phyloP scores from a whole-genome alignment of 2,113 vertebrate genomes.

The Caracal caracal region DNA sequence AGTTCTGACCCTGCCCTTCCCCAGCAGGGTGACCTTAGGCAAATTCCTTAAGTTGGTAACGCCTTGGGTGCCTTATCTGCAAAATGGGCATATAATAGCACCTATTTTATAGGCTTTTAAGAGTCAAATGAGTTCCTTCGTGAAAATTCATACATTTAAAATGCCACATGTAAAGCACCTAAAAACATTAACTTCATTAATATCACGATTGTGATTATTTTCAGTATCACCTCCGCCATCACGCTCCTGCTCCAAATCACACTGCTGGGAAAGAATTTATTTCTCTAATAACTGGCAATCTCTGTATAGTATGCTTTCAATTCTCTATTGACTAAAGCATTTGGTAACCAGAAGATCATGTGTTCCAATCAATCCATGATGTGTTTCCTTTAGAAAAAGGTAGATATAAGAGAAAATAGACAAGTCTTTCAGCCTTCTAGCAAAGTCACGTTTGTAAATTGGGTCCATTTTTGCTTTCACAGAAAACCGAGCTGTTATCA shows the following conservation, averaged over 20 bases:
- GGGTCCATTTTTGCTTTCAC: slow-evolving; percentile 26
- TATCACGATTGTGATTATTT: background rate
- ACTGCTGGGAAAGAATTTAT: background rate
- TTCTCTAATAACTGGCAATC: background rate
- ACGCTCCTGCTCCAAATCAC: background rate
- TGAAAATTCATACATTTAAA: background rate
- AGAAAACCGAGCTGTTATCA: slow-evolving; percentile 70
- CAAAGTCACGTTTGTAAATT: slow-evolving; percentile 26
- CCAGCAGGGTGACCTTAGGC: background rate
- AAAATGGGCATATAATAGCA: background rate
- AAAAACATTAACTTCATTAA: background rate
- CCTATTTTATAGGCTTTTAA: background rate
- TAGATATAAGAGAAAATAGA: background rate
- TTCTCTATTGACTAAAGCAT: slow-evolving; percentile 13
- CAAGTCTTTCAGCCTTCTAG: background rate
- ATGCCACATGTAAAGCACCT: background rate
- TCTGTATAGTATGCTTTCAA: background rate
- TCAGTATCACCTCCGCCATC: background rate
- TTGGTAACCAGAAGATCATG: background rate
- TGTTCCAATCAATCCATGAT: background rate
- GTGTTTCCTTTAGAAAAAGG: slow-evolving; percentile 42
- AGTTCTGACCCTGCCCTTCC: background rate
- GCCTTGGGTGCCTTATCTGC: background rate
- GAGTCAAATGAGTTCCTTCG: background rate
- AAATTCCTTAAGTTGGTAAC: background rate